A percentile compares a stretch with the other conserved stretches of the same genome.
Evolutionary conservation across 1,140 invertebrate species (phyloP).

Genomic region (Dreissena rostriformis): DNA sequence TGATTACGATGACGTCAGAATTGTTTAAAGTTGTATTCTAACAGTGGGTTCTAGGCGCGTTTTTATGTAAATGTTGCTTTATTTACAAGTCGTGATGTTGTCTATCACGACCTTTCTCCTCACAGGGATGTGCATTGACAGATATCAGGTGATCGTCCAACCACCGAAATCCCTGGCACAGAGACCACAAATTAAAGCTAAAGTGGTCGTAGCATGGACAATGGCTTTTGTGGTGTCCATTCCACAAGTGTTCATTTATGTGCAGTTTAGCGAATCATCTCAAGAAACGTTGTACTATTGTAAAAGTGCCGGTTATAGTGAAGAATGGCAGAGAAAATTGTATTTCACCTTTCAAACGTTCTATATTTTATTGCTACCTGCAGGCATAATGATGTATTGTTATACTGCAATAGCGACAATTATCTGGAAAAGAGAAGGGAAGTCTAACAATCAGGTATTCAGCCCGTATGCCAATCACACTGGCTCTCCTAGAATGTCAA

Average conservation of each 20-base stretch:
- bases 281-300: conserved; percentile 71
- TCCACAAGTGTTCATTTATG: conserved; percentile 82
- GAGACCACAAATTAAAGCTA: conserved; percentile 72
- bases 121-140: conserved; percentile 81
- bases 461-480: conserved; percentile 10
- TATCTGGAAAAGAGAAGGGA: conserved; percentile 76
- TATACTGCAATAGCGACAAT: conserved; percentile 81
- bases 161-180: conserved; percentile 75
- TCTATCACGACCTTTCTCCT: conserved; percentile 81
- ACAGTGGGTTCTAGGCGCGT: conserved; percentile 81
- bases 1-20: conserved; percentile 82
- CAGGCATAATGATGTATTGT: conserved; percentile 80
- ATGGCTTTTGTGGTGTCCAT: conserved; percentile 81
- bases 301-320: conserved; percentile 80
- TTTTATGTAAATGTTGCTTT: conserved; percentile 81
- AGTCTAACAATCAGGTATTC: background rate
- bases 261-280: conserved; percentile 70
- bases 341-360: conserved; percentile 81
- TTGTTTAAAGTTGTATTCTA: conserved; percentile 81
- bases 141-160: conserved; percentile 79
- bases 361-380: conserved; percentile 81
- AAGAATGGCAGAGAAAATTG: conserved; percentile 81
- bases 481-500: conserved; percentile 62
- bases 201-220: conserved; percentile 81
- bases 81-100: conserved; percentile 81